Base-by-base conservation (phyloP, 2,113 vertebrate genomes). In the Gobius niger region DNA sequence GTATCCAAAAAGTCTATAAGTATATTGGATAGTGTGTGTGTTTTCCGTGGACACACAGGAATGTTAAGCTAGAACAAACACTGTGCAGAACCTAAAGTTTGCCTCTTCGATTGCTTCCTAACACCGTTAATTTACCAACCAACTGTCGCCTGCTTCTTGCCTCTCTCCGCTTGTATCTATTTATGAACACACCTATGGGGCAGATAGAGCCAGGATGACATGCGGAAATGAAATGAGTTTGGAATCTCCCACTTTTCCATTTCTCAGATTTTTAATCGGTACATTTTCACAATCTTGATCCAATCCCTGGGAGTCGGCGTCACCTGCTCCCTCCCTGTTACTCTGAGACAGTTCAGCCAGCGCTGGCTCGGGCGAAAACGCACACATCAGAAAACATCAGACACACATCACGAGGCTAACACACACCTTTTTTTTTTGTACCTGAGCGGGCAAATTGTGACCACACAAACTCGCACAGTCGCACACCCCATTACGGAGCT, bases 291-390 rank as follows among this genome's bases (percentile, higher is more conserved):
- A 92, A 93, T 93, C 89, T 91, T 77, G 79, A 77, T 88, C 91
- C 90, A 90, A 91, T 92, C 90, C 88, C 89, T 89, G 65, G 83
- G 87, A 86, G 88, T 82, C 76, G 73, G 78, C 83, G 85, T 93
- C 91, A 92, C 92, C 92, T 93, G 92, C 91, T 91, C 90, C 90
- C 88, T 77, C 82, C 76, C 82, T 78, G 86, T 78, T 82, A 86
- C 81, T 86, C 78, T 14, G 24, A 87, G 72, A 61, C 66, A 59
- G 77, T 89, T 87, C 84, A 88, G 86, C 80, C 87, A 82, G 81
- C n/a, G 73, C 84, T 87, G 87, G 71, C 75, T 73, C 42, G 67
- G 60, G 51, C 72, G 75, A 62, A 75, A 65, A 68, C 72, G 34
- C 67, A 57, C 68, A 63, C 52, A 57, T 53, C 75, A 68, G 5